These are phyloP conservation scores for Shinisaurus crocodilurus DNA, from an alignment of 2,113 vertebrate genomes.

Conservation along the genomic window DNA sequence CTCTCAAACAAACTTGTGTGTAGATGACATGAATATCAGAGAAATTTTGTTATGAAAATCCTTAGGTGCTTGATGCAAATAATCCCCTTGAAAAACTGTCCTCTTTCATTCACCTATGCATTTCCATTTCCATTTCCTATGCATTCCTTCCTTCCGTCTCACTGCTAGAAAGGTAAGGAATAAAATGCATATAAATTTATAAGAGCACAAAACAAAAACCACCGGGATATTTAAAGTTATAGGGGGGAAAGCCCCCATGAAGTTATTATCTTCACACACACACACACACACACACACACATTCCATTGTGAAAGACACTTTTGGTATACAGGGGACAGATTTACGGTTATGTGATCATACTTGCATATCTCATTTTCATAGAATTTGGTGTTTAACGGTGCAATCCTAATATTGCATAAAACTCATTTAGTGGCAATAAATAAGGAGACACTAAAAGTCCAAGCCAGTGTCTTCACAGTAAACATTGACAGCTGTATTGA, in stretches of 20 bases:
- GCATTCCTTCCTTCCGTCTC: background rate
- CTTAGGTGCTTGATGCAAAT: background rate
- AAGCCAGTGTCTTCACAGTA: background rate
- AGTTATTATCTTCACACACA: background rate
- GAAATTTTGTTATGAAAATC: background rate
- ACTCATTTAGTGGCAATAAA: background rate
- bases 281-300: background rate
- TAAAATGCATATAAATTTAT: background rate
- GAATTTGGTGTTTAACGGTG: background rate
- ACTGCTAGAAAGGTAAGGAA: background rate
- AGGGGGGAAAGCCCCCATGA: background rate
- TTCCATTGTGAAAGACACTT: background rate
- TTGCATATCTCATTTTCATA: background rate
- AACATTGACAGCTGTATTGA: conserved; percentile 12
- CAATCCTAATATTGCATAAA: background rate
- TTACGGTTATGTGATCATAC: background rate
- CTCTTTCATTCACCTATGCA: background rate
- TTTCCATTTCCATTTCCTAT: background rate
- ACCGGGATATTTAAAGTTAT: background rate
- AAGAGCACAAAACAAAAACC: background rate
- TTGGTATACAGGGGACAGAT: background rate
- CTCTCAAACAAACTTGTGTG: background rate
- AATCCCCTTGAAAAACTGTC: background rate
- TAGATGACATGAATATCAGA: background rate
- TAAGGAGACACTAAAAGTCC: background rate